Conservation (phyloP, 1,140 invertebrate genomes). For the Sipha flava region DNA sequence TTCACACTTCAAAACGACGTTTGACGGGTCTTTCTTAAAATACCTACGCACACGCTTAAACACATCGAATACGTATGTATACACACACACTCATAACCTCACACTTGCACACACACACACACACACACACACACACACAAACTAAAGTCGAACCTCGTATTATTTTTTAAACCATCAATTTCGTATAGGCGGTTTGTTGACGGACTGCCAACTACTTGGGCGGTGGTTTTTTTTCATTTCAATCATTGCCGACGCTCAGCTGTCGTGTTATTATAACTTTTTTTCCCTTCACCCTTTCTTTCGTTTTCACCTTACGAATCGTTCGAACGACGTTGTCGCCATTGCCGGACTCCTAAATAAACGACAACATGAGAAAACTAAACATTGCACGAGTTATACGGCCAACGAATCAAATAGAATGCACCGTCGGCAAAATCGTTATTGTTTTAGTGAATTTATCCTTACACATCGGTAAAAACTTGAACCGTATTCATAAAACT, state of each 20-base stretch:
- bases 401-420: neutral
- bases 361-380: neutral
- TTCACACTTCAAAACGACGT: neutral
- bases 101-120: neutral
- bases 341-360: neutral
- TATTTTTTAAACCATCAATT: constrained; percentile 13
- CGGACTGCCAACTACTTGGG: constrained; percentile 27
- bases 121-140: neutral
- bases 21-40: constrained; percentile 14
- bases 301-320: neutral
- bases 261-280: constrained; percentile 25
- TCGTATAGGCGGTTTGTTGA: constrained; percentile 21
- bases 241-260: neutral
- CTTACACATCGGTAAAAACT: neutral
- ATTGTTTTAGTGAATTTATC: neutral
- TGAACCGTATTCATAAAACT: neutral
- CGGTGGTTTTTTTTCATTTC: constrained; percentile 10
- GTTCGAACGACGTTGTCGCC: neutral
- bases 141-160: neutral
- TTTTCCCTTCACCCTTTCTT: neutral
- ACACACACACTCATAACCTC: too few relatives aligned
- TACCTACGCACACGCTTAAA: neutral
- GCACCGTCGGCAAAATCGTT: neutral
- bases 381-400: neutral
- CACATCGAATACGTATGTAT: too few relatives aligned